These are phyloP conservation scores for Gonioctena quinquepunctata DNA, from an alignment of 1,140 invertebrate genomes.

Conservation along the genomic window DNA sequence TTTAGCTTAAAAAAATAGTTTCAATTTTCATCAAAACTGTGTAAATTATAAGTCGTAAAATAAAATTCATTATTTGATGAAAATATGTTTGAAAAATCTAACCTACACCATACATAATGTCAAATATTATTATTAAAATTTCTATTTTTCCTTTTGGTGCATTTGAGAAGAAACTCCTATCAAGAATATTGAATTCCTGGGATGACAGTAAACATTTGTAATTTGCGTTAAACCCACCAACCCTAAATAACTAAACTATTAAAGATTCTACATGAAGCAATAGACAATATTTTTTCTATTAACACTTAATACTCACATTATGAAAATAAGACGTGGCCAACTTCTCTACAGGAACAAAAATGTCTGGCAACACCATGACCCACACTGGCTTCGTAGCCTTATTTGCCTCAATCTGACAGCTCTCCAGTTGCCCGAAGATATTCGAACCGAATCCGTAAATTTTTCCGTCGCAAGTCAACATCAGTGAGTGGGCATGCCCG, in stretches of 20 bases:
- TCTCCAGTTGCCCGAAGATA: slow-evolving; percentile 78
- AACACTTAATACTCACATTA: slow-evolving; percentile 72
- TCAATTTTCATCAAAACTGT: no score
- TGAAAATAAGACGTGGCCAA: slow-evolving; percentile 82
- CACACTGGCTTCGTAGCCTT: slow-evolving; percentile 67
- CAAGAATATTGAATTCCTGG: no score
- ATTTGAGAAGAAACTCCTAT: background rate
- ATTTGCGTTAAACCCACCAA: no score
- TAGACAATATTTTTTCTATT: no score
- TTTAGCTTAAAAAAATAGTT: no score
- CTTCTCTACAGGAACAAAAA: slow-evolving; percentile 63
- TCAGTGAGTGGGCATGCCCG: slow-evolving; percentile 77
- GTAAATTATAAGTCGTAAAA: no score
- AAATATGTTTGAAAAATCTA: no score
- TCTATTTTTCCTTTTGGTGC: background rate
- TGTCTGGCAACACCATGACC: slow-evolving; percentile 61
- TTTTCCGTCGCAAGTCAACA: slow-evolving; percentile 66
- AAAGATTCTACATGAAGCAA: no score
- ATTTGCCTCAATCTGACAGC: slow-evolving; percentile 59
- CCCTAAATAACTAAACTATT: no score
- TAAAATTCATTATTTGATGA: no score
- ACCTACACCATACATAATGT: no score
- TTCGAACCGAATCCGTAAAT: slow-evolving; percentile 79
- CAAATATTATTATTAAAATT: background rate
- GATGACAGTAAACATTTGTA: no score